Evolutionary conservation across 2,888 invertebrate species (phyloP).

Genomic region (Drosophila longiperda): DNA sequence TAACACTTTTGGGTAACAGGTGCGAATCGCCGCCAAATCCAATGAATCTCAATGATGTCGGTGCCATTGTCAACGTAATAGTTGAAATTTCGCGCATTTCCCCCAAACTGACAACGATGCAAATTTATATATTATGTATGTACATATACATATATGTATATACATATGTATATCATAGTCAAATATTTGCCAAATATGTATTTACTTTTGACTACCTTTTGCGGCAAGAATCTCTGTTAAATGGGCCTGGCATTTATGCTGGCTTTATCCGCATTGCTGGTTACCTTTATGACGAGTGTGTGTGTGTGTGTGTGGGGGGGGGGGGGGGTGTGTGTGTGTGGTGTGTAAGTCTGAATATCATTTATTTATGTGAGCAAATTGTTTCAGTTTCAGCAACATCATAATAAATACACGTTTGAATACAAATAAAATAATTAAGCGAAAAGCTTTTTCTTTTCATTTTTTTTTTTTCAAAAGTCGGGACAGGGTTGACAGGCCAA

Average conservation of each 20-base stretch:
- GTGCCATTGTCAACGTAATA: conserved; percentile 53
- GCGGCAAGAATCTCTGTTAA: conserved; percentile 1
- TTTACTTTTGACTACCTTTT: conserved; percentile 25
- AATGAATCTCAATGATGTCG: conserved; percentile 80
- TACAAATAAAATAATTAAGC: conserved; percentile 17
- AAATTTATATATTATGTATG: conserved; percentile 56
- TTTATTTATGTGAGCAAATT: conserved; percentile 24
- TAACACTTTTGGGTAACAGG: conserved; percentile 64
- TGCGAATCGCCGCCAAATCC: conserved; percentile 77
- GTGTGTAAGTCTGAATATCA: conserved; percentile 20
- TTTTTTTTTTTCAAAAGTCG: neutral
- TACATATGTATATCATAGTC: conserved; percentile 12
- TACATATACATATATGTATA: neutral
- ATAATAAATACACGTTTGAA: neutral
- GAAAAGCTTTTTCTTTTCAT: conserved; percentile 1
- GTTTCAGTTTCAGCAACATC: neutral
- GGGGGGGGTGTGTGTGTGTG: conserved; percentile 3
- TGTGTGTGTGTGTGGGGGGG: neutral
- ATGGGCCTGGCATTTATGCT: conserved; percentile 39
- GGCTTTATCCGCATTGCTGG: conserved; percentile 63
- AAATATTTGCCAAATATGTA: conserved; percentile 36
- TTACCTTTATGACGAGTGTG: conserved; percentile 62
- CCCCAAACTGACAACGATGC: conserved; percentile 43
- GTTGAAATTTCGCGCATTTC: conserved; percentile 6
- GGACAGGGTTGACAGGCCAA: conserved; percentile 19